Percentiles rank a stretch among this genome's conserved stretches.
Conservation (phyloP, 2,888 invertebrate genomes). For the Coenonympha glycerion region DNA sequence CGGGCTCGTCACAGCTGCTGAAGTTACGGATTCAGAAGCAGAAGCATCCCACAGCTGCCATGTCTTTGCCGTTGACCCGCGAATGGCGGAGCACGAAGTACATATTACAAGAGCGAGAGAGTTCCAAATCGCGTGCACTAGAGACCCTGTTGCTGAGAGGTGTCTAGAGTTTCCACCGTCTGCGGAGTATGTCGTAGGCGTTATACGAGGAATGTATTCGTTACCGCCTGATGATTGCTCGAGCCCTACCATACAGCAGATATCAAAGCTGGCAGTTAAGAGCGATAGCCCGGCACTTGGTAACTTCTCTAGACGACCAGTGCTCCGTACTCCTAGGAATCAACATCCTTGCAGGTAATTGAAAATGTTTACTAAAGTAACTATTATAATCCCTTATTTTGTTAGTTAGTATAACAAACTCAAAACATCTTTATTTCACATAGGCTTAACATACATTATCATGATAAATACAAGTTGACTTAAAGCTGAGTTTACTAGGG, state of each 20-base stretch:
- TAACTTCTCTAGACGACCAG: slow-evolving; percentile 56
- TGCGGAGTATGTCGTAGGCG: slow-evolving; percentile 84
- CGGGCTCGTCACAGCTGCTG: slow-evolving; percentile 91
- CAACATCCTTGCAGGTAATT: slow-evolving; percentile 52
- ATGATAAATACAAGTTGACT: no score
- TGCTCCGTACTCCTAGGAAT: slow-evolving; percentile 53
- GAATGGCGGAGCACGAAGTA: slow-evolving; percentile 86
- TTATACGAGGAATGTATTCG: slow-evolving; percentile 84
- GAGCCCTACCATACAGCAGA: slow-evolving; percentile 59
- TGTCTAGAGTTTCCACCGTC: slow-evolving; percentile 94
- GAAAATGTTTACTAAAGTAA: no score
- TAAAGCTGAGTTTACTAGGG: no score
- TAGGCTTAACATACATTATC: no score
- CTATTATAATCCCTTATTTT: no score
- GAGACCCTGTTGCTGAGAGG: slow-evolving; percentile 83
- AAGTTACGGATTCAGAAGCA: slow-evolving; percentile 60
- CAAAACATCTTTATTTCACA: no score
- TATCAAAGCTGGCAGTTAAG: slow-evolving; percentile 64
- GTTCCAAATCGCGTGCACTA: slow-evolving; percentile 90
- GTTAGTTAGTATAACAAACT: no score
- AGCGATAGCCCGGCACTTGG: slow-evolving; percentile 64
- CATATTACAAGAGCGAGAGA: slow-evolving; percentile 87
- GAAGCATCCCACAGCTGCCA: slow-evolving; percentile 90
- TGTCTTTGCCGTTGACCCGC: slow-evolving; percentile 94
- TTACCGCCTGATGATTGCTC: slow-evolving; percentile 66